phyloP scores from a whole-genome alignment of 1,140 invertebrate species.

The Drosophila tropicalis region DNA sequence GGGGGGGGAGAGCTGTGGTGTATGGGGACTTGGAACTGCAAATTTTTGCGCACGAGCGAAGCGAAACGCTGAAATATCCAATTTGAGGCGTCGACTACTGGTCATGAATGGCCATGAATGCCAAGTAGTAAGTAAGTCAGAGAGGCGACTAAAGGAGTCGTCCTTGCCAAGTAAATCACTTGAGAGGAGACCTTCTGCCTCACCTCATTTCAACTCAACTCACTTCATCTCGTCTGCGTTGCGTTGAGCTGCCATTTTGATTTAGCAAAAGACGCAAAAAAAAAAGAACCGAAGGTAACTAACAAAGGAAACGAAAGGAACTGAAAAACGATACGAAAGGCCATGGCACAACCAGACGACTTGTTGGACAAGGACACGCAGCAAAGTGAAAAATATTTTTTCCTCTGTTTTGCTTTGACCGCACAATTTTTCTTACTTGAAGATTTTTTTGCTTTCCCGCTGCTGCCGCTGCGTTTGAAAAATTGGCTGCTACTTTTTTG shows the following conservation, averaged over 20 bases:
- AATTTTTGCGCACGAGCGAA: constrained; percentile 77
- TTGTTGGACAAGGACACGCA: constrained; percentile 22
- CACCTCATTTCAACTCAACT: not conserved
- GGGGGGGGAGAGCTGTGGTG: not conserved
- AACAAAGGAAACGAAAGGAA: constrained; percentile 43
- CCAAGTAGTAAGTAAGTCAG: constrained; percentile 53
- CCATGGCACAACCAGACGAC: constrained; percentile 32
- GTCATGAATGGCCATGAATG: constrained; percentile 65
- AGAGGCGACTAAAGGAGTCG: constrained; percentile 68
- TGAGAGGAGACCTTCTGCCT: constrained; percentile 49
- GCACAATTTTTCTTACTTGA: constrained; percentile 77
- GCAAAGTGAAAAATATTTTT: constrained; percentile 42
- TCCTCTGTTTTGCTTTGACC: constrained; percentile 67
- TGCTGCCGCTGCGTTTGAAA: constrained; percentile 57
- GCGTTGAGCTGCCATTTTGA: constrained; percentile 73
- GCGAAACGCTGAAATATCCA: constrained; percentile 66
- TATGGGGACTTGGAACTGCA: constrained; percentile 45
- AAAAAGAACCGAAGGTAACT: constrained; percentile 70
- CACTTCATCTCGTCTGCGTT: constrained; percentile 1
- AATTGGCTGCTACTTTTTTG: constrained; percentile 70
- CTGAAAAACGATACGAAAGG: constrained; percentile 34
- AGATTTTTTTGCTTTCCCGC: constrained; percentile 34
- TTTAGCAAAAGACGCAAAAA: constrained; percentile 70
- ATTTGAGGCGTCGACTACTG: constrained; percentile 52
- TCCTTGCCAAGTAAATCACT: constrained; percentile 76